phyloP scores from a whole-genome alignment of 2,113 vertebrate species.

The Dipodomys merriami region DNA sequence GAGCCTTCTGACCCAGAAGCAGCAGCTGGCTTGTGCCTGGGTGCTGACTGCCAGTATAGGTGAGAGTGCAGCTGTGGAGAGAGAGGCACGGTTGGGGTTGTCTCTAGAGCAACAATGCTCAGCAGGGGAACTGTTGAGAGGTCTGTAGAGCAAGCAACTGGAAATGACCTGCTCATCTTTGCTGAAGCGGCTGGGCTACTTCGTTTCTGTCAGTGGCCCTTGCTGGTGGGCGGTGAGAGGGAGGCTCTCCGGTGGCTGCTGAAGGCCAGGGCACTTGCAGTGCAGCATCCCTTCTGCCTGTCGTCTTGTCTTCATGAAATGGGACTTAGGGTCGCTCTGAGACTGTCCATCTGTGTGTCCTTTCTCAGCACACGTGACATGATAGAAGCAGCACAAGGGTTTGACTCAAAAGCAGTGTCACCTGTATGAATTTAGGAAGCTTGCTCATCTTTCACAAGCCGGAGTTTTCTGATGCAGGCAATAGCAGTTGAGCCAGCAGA shows the following conservation, averaged over 20 bases:
- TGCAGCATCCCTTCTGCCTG: no score
- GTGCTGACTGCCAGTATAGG: background rate
- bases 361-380: background rate
- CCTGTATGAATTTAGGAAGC: background rate
- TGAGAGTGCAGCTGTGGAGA: background rate
- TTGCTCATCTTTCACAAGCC: background rate
- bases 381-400: background rate
- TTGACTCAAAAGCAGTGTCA: background rate
- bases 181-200: no score
- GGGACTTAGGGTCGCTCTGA: background rate
- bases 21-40: background rate
- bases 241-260: no score
- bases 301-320: no score
- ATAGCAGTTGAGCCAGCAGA: background rate
- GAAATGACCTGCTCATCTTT: no score
- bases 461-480: background rate
- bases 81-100: no score
- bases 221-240: no score
- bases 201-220: no score
- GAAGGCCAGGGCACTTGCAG: no score
- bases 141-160: no score
- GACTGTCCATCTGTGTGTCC: background rate
- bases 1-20: background rate
- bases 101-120: no score
- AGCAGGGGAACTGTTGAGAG: no score